These are phyloP conservation scores for Neodon shergylaensis DNA, from an alignment of 2,113 vertebrate species.

Conservation along the genomic window DNA sequence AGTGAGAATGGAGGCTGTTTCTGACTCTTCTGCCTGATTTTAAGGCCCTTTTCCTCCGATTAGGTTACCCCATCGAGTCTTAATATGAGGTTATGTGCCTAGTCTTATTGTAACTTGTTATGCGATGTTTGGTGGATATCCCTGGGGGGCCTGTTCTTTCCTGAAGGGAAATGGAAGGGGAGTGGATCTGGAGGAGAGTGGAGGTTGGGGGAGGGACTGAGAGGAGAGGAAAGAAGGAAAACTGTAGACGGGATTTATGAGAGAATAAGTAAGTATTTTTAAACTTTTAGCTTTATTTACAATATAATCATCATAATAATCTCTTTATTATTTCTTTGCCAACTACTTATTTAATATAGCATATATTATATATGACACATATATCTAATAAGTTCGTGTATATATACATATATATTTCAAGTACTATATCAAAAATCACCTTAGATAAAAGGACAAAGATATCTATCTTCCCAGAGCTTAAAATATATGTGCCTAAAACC, in stretches of 20 bases:
- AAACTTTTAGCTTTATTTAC: neutral
- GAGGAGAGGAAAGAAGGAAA: neutral
- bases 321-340: neutral
- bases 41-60: neutral
- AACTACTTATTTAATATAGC: neutral
- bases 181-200: neutral
- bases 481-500: neutral
- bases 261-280: neutral
- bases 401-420: neutral
- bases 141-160: neutral
- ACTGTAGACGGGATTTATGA: neutral
- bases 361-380: neutral
- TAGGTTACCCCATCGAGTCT: neutral
- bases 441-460: conserved; percentile 31
- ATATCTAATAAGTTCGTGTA: neutral
- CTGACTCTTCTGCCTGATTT: neutral
- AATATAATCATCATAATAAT: conserved; percentile 22
- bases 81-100: neutral
- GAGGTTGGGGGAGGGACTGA: neutral
- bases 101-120: neutral
- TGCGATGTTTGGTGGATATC: neutral
- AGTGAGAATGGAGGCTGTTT: neutral
- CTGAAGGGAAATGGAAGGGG: neutral
- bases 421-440: neutral
- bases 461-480: neutral